phyloP scores from a whole-genome alignment of 1,140 invertebrate genomes.

The Solenopsis fugax region DNA sequence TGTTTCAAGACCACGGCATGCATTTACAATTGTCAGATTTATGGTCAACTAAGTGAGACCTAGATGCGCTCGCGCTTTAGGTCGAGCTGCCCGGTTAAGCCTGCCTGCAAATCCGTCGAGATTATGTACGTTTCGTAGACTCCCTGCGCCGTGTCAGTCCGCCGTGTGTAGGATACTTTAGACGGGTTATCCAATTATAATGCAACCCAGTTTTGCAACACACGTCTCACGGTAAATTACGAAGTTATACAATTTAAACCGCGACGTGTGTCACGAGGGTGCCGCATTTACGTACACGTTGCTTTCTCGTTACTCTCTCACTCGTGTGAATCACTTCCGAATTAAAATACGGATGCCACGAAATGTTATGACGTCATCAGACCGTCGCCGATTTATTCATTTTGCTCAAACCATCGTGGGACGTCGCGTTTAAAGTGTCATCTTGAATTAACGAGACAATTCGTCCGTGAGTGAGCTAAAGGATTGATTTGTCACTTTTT shows the following conservation, averaged over 20 bases:
- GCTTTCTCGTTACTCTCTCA: constrained; percentile 17
- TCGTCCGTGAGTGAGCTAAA: not conserved
- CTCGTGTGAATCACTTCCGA: not conserved
- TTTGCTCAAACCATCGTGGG: not conserved
- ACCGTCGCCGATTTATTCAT: not conserved
- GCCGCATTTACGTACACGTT: constrained; percentile 25
- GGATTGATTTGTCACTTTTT: not conserved
- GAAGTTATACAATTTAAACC: constrained; percentile 52
- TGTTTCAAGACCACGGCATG: not conserved
- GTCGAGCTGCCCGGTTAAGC: not conserved
- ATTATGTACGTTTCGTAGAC: constrained; percentile 25
- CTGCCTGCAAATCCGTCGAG: constrained; percentile 38
- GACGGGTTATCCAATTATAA: constrained; percentile 57
- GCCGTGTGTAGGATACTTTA: constrained; percentile 39
- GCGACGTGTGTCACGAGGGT: constrained; percentile 32
- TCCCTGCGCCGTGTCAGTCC: not conserved
- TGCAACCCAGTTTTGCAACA: constrained; percentile 58
- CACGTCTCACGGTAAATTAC: constrained; percentile 44
- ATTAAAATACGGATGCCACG: not conserved
- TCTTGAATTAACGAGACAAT: not conserved
- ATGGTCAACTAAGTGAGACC: constrained; percentile 6
- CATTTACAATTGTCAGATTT: constrained; percentile 22
- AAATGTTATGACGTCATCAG: not conserved
- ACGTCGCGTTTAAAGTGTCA: not conserved
- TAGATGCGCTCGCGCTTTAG: constrained; percentile 15